phyloP scores from a whole-genome alignment of 1,140 invertebrate genomes.

The Rhagoletis pomonella region DNA sequence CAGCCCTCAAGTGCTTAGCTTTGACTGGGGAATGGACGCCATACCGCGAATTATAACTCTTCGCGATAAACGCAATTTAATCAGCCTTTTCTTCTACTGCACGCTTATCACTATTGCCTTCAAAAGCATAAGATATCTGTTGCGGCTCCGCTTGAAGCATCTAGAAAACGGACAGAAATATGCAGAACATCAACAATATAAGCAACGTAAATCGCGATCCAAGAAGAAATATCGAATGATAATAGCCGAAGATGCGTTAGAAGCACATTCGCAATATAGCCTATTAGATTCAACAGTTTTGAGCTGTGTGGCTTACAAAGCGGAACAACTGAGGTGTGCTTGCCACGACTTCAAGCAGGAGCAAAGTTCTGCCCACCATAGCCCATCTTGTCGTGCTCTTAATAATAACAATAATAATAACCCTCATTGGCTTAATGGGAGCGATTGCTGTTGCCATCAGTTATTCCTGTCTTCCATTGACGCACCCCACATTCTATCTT shows the following conservation, averaged over 20 bases:
- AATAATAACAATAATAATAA: conserved; percentile 68
- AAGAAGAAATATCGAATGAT: conserved; percentile 10
- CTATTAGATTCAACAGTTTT: conserved; percentile 19
- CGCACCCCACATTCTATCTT: conserved; percentile 56
- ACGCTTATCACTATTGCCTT: not conserved
- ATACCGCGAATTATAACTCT: conserved; percentile 86
- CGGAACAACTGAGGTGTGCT: not conserved
- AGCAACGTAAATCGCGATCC: conserved; percentile 20
- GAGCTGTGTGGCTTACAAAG: not conserved
- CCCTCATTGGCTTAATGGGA: conserved; percentile 46
- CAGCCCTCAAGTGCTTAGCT: conserved; percentile 88
- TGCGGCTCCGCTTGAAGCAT: conserved; percentile 72
- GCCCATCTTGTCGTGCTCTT: conserved; percentile 49
- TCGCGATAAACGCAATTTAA: conserved; percentile 84
- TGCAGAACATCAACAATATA: conserved; percentile 46
- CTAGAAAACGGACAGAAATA: conserved; percentile 11
- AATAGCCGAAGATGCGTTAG: not conserved
- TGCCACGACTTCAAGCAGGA: conserved; percentile 56
- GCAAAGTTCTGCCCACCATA: conserved; percentile 47
- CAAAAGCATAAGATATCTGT: conserved; percentile 72
- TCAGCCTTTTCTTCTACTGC: conserved; percentile 83
- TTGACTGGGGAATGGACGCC: conserved; percentile 97
- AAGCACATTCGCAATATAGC: not conserved
- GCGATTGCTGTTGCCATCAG: conserved; percentile 60
- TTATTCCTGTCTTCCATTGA: conserved; percentile 66